Base-by-base conservation (phyloP, 2,797 vertebrate genomes). In the Spheniscus humboldti region DNA sequence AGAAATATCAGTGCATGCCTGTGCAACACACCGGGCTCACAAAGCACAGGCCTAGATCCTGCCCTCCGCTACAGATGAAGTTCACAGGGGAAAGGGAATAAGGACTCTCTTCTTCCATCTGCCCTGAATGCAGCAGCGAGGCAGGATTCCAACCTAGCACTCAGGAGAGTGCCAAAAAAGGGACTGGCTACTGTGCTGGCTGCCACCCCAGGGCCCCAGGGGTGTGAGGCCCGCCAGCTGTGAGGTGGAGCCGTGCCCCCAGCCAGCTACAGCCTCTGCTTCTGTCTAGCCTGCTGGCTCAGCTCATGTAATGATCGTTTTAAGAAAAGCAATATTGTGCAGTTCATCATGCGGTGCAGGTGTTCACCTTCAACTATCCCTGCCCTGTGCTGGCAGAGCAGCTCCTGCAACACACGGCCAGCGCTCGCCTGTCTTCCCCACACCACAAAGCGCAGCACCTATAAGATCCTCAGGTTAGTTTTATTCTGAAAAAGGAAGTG, bases 121-220 rank as follows among this genome's bases (percentile, higher is more conserved):
- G 94, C 96, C 94, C 94, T 59, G 71, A 93, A 94, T 43, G 94
- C 89, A 92, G 96, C 91, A 86, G 83, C 4, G 2, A 95, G 97
- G 97, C 97, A 96, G 88, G 67, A 94, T 91, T 97, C 97, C 97
- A 97, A 96, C 92, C 92, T 76, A 94, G 92, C 92, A 69, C 94
- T 95, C 94, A 84, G 94, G 85, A 96, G 85, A 96, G 94, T 95
- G 97, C 95, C 97, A 97, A 91, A 95, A 97, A 97, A 92, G 96
- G 96, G 97, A 97, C 96, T 96, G 96, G 96, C 97, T 97, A 97
- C 96, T 94, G 95, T 97, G 97, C 88, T 97, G 94, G 96, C 96
- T 95, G 95, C 94, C 96, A 97, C 95, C 76, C 56, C 96, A 86
- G 90, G 92, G 95, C 94, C 95, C 95, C 97, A 75, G 91, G 96